These are phyloP conservation scores for Drosophila percnosoma DNA, from an alignment of 2,888 invertebrate species.

Conservation along the genomic window DNA sequence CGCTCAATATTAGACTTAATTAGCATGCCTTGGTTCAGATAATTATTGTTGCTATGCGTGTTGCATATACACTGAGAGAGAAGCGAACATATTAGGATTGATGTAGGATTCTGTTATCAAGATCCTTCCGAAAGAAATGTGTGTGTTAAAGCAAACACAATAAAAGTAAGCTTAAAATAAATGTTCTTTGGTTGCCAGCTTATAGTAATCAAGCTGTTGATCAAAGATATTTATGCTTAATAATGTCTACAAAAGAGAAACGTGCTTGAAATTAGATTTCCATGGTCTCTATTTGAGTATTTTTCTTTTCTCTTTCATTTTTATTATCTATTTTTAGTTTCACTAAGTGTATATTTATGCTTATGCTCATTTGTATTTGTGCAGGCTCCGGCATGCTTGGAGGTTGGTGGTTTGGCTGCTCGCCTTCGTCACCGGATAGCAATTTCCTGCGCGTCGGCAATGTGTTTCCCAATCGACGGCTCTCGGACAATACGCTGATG, in stretches of 20 bases:
- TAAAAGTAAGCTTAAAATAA: neutral
- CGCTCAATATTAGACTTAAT: slow-evolving; percentile 60
- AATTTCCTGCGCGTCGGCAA: slow-evolving; percentile 94
- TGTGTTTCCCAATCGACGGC: slow-evolving; percentile 93
- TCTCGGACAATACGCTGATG: slow-evolving; percentile 96
- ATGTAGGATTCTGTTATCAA: neutral
- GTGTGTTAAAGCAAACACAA: neutral
- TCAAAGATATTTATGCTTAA: neutral
- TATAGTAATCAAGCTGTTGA: neutral
- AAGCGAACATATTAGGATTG: neutral
- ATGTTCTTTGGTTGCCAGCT: neutral
- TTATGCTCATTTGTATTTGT: slow-evolving; percentile 16
- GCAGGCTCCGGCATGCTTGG: slow-evolving; percentile 88
- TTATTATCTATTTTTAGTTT: neutral
- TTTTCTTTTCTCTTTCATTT: neutral
- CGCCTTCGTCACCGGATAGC: slow-evolving; percentile 92
- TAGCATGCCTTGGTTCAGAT: slow-evolving; percentile 38
- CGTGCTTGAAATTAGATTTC: neutral
- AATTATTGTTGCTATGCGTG: slow-evolving; percentile 11
- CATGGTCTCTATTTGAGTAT: neutral
- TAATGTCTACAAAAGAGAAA: neutral
- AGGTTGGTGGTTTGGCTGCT: slow-evolving; percentile 94
- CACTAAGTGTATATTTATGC: slow-evolving; percentile 13
- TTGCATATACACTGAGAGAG: neutral
- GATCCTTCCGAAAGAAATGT: neutral